These are phyloP conservation scores for Rhinoptilus africanus DNA, from an alignment of 2,113 vertebrate genomes.

Conservation along the genomic window DNA sequence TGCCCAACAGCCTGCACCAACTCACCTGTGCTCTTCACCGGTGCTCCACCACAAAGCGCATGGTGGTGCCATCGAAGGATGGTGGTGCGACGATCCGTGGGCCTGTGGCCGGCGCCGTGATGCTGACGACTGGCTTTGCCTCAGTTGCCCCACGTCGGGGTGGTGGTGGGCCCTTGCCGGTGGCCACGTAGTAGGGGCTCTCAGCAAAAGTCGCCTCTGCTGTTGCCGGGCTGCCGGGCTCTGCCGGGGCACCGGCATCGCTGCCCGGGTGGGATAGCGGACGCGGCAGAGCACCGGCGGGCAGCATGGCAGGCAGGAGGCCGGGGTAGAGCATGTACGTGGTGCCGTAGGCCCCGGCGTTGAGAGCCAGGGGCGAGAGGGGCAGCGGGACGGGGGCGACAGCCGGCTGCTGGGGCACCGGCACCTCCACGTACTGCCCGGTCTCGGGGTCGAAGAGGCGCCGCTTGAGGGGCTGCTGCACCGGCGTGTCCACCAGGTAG, in stretches of 20 bases:
- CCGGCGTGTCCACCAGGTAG: conserved; percentile 91
- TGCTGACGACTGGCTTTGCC: conserved; percentile 87
- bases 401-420: conserved; percentile 77
- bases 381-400: conserved; percentile 76
- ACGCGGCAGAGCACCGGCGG: conserved; percentile 74
- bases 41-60: conserved; percentile 98
- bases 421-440: conserved; percentile 92
- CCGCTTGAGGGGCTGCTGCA: conserved; percentile 82
- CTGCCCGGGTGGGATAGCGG: conserved; percentile 68
- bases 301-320: conserved; percentile 83
- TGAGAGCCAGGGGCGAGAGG: conserved; percentile 83
- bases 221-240: conserved; percentile 6
- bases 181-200: conserved; percentile 86
- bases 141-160: conserved; percentile 37
- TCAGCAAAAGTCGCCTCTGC: conserved; percentile 77
- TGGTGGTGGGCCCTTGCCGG: conserved; percentile 62
- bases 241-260: conserved; percentile 17
- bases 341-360: conserved; percentile 81
- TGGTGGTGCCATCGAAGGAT: conserved; percentile 94
- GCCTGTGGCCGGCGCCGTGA: conserved; percentile 85
- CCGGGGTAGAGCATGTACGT: conserved; percentile 94
- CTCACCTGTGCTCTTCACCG: conserved; percentile 73
- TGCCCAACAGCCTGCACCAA: accelerated
- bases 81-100: conserved; percentile 90
- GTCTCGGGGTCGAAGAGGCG: conserved; percentile 95